Evolutionary conservation across 2,113 vertebrate species (phyloP).

Genomic region (Platysteira castanea): DNA sequence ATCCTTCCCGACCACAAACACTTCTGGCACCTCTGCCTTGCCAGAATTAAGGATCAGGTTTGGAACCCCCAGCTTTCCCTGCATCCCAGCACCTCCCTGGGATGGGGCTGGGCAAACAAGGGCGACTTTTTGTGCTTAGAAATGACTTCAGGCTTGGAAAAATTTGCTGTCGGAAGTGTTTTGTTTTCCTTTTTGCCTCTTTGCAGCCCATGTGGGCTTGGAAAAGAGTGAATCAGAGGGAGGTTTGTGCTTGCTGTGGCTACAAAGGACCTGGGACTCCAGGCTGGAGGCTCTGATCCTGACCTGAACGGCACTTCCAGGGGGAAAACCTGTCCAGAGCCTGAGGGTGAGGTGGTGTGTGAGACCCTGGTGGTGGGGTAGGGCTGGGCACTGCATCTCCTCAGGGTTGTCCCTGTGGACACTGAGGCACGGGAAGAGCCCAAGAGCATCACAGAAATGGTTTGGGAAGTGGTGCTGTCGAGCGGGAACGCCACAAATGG

Average conservation of each 20-base stretch:
- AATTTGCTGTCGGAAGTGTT: not conserved
- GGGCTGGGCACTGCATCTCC: not conserved
- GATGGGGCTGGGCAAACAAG: not conserved
- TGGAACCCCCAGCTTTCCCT: not conserved
- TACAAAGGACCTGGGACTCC: not conserved
- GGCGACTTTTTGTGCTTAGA: not conserved
- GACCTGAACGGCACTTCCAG: not conserved
- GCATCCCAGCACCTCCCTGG: not conserved
- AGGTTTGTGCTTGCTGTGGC: not conserved
- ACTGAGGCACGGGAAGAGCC: not conserved
- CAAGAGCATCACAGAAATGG: not conserved
- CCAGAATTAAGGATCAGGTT: not conserved
- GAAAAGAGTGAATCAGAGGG: not conserved
- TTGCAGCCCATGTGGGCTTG: not conserved
- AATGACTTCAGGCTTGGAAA: slow-evolving; percentile 40
- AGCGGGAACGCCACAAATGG: not conserved
- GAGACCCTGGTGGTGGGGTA: not conserved
- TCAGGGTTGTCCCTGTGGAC: not conserved
- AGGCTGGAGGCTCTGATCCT: not conserved
- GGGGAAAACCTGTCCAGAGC: not conserved
- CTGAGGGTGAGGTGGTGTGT: not conserved
- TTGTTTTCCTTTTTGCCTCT: slow-evolving; percentile 18
- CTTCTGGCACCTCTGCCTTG: not conserved
- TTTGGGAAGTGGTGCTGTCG: not conserved
- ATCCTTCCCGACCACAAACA: not conserved